A percentile compares a stretch with the other conserved stretches of the same genome.
Conservation (phyloP, 2,797 vertebrate species). For the Antennarius maculatus region DNA sequence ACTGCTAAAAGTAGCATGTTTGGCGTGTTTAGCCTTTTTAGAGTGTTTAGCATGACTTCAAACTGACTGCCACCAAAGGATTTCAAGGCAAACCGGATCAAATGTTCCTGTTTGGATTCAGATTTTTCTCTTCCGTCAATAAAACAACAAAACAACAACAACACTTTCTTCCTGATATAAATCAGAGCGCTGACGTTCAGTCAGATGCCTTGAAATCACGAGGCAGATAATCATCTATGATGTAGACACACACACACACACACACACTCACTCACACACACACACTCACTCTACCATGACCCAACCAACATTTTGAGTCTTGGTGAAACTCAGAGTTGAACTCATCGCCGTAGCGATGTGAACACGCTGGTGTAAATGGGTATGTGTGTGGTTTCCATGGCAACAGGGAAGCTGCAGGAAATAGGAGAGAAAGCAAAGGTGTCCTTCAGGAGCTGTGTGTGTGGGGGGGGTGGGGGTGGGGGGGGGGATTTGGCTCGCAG, state of each 20-base stretch:
- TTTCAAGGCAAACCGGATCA: too few relatives aligned
- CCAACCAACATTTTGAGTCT: conserved; percentile 10
- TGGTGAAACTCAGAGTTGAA: conserved; percentile 39
- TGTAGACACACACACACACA: conserved; percentile 33
- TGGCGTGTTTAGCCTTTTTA: too few relatives aligned
- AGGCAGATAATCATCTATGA: conserved; percentile 34
- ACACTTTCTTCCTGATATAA: too few relatives aligned
- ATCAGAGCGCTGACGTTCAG: background rate
- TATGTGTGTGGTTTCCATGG: conserved; percentile 68
- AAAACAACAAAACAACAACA: too few relatives aligned
- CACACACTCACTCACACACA: conserved; percentile 9
- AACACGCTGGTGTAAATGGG: conserved; percentile 33
- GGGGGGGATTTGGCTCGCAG: conserved; percentile 7
- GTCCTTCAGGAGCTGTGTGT: conserved; percentile 34
- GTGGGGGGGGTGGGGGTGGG: background rate
- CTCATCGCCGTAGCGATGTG: conserved; percentile 36
- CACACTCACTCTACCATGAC: background rate
- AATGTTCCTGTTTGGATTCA: too few relatives aligned
- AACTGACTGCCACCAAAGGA: too few relatives aligned
- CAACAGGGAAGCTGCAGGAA: conserved; percentile 42
- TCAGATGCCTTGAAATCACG: conserved; percentile 13
- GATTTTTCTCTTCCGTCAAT: too few relatives aligned
- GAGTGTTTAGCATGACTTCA: too few relatives aligned
- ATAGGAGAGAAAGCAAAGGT: conserved; percentile 28
- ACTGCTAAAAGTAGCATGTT: too few relatives aligned